Conservation (phyloP, 2,113 vertebrate species). For the Pheucticus melanocephalus region DNA sequence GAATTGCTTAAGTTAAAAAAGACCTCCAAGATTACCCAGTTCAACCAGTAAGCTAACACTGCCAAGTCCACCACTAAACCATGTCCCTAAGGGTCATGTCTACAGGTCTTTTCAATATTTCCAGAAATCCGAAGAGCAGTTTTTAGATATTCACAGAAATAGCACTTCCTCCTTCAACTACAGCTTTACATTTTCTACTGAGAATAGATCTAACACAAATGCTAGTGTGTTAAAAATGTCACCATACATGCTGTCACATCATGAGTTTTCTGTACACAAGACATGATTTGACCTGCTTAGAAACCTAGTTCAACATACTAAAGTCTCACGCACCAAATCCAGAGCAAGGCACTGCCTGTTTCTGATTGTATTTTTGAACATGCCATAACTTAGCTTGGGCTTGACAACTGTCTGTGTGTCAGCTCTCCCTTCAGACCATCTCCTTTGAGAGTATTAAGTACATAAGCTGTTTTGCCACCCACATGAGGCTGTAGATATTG, state of each 20-base stretch:
- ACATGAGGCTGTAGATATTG: background rate
- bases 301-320: background rate
- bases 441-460: background rate
- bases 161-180: background rate
- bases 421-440: background rate
- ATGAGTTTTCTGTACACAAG: background rate
- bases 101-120: background rate
- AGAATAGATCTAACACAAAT: background rate
- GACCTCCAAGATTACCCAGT: background rate
- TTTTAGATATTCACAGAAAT: background rate
- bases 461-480: background rate
- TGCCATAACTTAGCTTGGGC: rapidly evolving
- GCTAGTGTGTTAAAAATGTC: background rate
- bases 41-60: background rate
- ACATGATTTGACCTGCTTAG: background rate
- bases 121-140: background rate
- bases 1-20: background rate
- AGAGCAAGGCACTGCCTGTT: background rate
- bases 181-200: background rate
- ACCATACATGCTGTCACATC: background rate
- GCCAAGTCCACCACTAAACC: background rate
- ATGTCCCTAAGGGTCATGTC: background rate
- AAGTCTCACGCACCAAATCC: background rate
- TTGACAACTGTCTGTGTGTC: background rate
- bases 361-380: background rate